Evolutionary conservation across 2,797 vertebrate species (phyloP), one percentile per base, ranked within the genome.

Genomic region (Anguilla obscura): DNA sequence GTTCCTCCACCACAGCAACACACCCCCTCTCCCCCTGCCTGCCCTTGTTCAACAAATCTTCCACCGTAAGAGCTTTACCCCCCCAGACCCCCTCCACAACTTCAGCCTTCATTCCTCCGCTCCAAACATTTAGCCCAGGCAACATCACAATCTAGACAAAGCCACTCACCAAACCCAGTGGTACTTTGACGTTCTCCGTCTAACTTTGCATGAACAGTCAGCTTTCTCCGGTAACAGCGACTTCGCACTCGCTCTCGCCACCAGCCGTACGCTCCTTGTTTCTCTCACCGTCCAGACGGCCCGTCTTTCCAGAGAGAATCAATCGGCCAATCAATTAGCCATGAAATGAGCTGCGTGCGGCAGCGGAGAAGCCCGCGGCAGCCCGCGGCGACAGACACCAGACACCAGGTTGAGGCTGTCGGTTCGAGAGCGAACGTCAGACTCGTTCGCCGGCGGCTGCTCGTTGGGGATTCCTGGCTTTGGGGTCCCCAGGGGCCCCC

Each of bases 241-340:
- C 18, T 36, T 50, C 63, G 1, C 79, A 48, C 1, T 30, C 6
- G 6, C 8, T 30, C 45, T 80, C 9, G 7, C 79, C 18, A 48
- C 79, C 79, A 82, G 16, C 18, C 24, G 10, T 50, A 18, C 79
- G 21, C 24, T n/a, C 74, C 33, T 50, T 40, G 45, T 48, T 48
- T 82, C 45, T 24, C 40, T 45, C 40, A n/a, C 1, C 18, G 8
- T 50, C 86, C 50, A 21, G 87, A 36, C 88, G 0, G 56, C 74
- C 52, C 52, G 86, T 90, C 88, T 74, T 71, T 40, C 36, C 87
- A 90, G 85, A 85, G 89, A 85, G 87, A 91, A 93, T 94, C 92
- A 94, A 94, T 94, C 93, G 89, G 91, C 90, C 80, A 90, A 91
- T 91, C 88, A 90, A 87, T 90, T 91, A 93, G 89, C 92, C 92